A percentile compares a stretch with the other conserved stretches of the same genome.
Conservation (phyloP, 2,797 vertebrate species). For the Heliangelus exortis region DNA sequence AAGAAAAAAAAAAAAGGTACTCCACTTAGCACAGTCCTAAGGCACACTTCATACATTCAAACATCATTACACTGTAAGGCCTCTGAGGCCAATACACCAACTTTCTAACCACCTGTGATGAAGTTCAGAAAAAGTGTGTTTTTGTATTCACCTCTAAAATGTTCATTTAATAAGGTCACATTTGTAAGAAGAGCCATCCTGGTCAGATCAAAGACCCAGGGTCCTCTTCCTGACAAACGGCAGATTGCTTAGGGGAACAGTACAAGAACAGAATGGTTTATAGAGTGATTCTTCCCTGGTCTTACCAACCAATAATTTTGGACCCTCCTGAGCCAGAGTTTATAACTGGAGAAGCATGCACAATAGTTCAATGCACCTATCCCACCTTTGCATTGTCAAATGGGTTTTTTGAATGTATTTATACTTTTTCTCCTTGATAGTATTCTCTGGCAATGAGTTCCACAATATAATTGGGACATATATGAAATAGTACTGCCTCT, state of each 20-base stretch:
- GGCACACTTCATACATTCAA: neutral
- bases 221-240: neutral
- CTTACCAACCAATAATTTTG: neutral
- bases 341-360: neutral
- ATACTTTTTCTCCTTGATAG: neutral
- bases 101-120: fast-evolving
- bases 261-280: neutral
- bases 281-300: neutral
- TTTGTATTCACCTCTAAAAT: neutral
- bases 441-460: neutral
- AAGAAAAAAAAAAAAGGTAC: neutral
- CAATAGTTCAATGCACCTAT: neutral
- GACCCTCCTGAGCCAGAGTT: neutral
- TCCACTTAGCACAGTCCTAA: neutral
- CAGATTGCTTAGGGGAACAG: neutral
- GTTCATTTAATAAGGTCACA: neutral
- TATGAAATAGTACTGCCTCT: neutral
- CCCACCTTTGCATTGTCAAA: neutral
- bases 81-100: neutral
- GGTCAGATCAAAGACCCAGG: neutral
- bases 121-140: neutral
- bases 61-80: neutral
- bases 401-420: neutral
- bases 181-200: neutral
- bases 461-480: slow-evolving; percentile 8